phyloP scores from a whole-genome alignment of 2,113 vertebrate genomes.

The Tringa solitaria region DNA sequence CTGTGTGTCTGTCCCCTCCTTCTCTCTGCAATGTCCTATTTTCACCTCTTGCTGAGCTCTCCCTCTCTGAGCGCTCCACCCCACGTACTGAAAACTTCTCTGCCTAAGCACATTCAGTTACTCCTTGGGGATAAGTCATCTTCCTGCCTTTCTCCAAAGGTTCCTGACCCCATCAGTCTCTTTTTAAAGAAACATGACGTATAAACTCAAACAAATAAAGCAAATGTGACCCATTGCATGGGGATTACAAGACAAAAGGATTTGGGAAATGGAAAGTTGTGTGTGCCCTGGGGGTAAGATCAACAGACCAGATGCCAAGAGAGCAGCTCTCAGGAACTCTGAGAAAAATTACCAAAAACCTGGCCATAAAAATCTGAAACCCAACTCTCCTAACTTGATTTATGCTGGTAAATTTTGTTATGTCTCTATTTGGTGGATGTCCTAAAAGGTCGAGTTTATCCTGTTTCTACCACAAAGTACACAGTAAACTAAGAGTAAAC shows the following conservation, averaged over 20 bases:
- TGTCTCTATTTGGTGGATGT: background rate
- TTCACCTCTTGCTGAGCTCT: background rate
- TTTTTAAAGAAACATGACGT: background rate
- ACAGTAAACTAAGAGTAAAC: background rate
- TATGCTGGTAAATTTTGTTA: background rate
- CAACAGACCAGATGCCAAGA: background rate
- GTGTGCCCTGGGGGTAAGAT: background rate
- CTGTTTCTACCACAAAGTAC: background rate
- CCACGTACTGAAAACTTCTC: background rate
- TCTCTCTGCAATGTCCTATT: background rate
- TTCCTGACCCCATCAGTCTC: background rate
- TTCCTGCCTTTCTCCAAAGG: background rate
- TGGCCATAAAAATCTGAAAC: background rate
- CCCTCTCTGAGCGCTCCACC: background rate
- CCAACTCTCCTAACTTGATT: background rate
- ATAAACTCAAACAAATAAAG: slow-evolving; percentile 16
- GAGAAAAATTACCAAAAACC: background rate
- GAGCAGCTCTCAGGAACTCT: background rate
- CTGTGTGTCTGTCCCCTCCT: background rate
- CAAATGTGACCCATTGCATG: background rate
- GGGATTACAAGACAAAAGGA: background rate
- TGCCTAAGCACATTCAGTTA: background rate
- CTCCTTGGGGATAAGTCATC: background rate
- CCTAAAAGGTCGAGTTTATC: background rate
- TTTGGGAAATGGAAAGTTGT: background rate